phyloP scores from a whole-genome alignment of 2,888 invertebrate genomes.

The Dryomyza anilis region DNA sequence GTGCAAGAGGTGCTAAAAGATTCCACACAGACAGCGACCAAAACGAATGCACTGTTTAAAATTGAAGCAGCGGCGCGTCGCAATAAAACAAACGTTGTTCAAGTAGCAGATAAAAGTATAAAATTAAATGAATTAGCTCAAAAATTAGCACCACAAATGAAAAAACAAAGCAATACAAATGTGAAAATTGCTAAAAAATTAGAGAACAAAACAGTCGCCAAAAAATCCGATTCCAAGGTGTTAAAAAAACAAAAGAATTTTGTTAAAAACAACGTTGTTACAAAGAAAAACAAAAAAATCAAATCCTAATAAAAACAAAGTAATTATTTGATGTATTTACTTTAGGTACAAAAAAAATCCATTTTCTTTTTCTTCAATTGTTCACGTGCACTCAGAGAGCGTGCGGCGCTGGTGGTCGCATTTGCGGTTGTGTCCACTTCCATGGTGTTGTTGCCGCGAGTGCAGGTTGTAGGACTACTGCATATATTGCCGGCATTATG shows the following conservation, averaged over 20 bases:
- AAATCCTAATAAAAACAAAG: background rate
- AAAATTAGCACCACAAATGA: background rate
- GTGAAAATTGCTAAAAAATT: background rate
- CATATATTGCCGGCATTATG: background rate
- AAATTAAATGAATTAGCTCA: background rate
- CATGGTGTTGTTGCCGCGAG: slow-evolving; percentile 35
- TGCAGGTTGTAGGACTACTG: slow-evolving; percentile 13
- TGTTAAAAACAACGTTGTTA: background rate
- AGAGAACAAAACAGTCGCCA: background rate
- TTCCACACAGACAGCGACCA: too few species aligned
- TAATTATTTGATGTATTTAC: too few species aligned
- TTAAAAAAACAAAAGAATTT: background rate
- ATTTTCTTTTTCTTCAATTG: slow-evolving; percentile 39
- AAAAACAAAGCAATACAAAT: background rate
- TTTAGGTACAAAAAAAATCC: too few species aligned
- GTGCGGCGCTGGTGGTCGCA: background rate
- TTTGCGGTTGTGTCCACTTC: slow-evolving; percentile 18
- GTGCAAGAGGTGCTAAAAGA: slow-evolving; percentile 32
- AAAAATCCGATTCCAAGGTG: background rate
- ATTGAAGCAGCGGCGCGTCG: slow-evolving; percentile 32
- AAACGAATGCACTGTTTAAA: too few species aligned
- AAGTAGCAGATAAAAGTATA: background rate
- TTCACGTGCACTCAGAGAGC: slow-evolving; percentile 33
- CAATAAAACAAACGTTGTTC: background rate
- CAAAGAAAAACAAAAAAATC: background rate